Base-by-base conservation (phyloP, 2,888 invertebrate genomes). In the Caenorhabditis virilis region DNA sequence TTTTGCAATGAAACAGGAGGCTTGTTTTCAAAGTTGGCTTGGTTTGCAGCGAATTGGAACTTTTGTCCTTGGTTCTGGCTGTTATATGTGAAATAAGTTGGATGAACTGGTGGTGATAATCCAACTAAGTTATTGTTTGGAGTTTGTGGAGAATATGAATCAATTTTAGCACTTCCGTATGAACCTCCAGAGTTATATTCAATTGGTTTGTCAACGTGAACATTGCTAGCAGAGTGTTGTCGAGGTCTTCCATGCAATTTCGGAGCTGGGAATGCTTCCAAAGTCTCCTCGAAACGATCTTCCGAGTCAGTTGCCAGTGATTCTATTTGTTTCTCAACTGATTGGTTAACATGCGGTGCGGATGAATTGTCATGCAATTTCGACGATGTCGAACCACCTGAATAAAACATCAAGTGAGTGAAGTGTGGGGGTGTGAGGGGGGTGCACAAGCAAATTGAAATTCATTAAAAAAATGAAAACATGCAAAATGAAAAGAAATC, bases 71-170 rank as follows among this genome's bases (percentile, higher is more conserved):
- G 58, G 52, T 72, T 57, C 26, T 72, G 72, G n/a, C 66, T 63
- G 35, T 72, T 72, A 46, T 72, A 72, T 5, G 69, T 64, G 50
- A 72, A 72, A 41, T 72, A 72, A 5, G 69, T 69, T 15, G 69
- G 69, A 51, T 72, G 66, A 7, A 72, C 72, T 22, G 72, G 72
- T 15, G 72, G 72, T 4, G 69, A 67, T 13, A 72, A 42, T 2
- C 67, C 72, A 18, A 61, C 69, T 15, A 69, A 39, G 45, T 69
- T 72, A 16, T 46, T 45, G 25, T 63, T 69, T 9, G 50, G 51
- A 4, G 54, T 60, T 26, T 61, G 66, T 16, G 66, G 66, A 1
- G 62, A 41, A 25, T 67, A 72, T 13, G 18, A 27, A 9, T 64
- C 59, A n/a, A 72, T 62, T 22, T 56, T 60, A 5, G 49, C 50